Percentiles rank a stretch among this genome's conserved stretches.
Conservation (phyloP, 1,140 invertebrate species). For the Drosophila grimshawi region DNA sequence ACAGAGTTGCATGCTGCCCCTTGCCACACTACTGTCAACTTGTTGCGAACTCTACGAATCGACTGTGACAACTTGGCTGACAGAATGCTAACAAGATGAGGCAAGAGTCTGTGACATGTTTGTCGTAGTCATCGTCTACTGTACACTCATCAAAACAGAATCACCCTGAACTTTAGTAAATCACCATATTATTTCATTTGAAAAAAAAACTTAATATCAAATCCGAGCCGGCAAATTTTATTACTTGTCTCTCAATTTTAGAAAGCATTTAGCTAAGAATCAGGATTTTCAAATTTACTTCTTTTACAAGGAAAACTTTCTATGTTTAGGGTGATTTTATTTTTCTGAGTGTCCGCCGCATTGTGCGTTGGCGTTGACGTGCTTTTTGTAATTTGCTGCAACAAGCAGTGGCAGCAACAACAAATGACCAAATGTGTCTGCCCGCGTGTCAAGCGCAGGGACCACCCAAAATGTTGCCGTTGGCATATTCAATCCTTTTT, state of each 20-base stretch:
- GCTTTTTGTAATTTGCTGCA: conserved; percentile 54
- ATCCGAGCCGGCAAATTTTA: too few species aligned
- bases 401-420: conserved; percentile 77
- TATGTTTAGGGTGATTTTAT: too few species aligned
- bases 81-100: conserved; percentile 82
- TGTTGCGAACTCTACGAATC: conserved; percentile 58
- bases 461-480: conserved; percentile 53
- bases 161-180: too few species aligned
- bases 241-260: too few species aligned
- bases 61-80: conserved; percentile 80
- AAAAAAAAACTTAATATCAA: too few species aligned
- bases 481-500: conserved; percentile 17
- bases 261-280: too few species aligned
- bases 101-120: conserved; percentile 54
- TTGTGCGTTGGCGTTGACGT: conserved; percentile 28
- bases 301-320: too few species aligned
- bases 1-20: neutral
- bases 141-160: too few species aligned
- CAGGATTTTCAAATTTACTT: too few species aligned
- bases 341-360: neutral
- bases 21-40: conserved; percentile 56
- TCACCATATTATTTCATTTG: too few species aligned
- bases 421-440: conserved; percentile 81
- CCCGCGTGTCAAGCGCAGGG: conserved; percentile 48
- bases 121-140: neutral